A percentile compares a stretch with the other conserved stretches of the same genome.
These are phyloP conservation scores for Pristionchus arcanus DNA, from an alignment of 2,888 invertebrate genomes.

Conservation along the genomic window DNA sequence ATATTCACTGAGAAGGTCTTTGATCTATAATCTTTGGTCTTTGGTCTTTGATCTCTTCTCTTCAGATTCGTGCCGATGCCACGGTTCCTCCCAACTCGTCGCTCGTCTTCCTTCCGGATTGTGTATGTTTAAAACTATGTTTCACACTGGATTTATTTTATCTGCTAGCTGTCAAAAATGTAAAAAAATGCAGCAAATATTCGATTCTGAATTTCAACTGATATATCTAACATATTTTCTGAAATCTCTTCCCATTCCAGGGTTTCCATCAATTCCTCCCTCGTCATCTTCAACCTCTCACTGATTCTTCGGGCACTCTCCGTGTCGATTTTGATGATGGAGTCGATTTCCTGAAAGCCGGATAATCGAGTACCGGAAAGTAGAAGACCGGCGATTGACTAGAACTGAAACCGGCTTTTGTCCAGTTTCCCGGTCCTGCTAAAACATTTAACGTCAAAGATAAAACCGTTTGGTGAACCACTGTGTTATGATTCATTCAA, in stretches of 20 bases:
- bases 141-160: too few species aligned
- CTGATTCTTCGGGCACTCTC: slow-evolving; percentile 5
- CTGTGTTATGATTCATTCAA: too few species aligned
- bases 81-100: slow-evolving; percentile 14
- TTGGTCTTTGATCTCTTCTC: background rate
- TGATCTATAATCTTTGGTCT: background rate
- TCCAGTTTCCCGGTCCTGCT: background rate
- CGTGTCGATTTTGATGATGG: slow-evolving; percentile 45
- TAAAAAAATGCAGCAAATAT: too few species aligned
- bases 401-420: background rate
- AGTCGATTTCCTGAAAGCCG: slow-evolving; percentile 20
- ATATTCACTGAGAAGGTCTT: slow-evolving; percentile 37
- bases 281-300: slow-evolving; percentile 46
- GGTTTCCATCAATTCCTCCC: slow-evolving; percentile 40
- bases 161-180: too few species aligned
- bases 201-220: too few species aligned
- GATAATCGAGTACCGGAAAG: background rate
- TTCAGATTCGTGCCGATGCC: slow-evolving; percentile 17
- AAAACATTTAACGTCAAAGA: background rate
- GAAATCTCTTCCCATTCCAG: background rate
- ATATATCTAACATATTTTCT: background rate
- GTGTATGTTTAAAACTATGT: slow-evolving; percentile 24
- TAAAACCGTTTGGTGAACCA: background rate
- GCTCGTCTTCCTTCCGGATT: slow-evolving; percentile 39
- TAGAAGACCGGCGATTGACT: background rate